Base-by-base conservation (phyloP, 2,888 invertebrate species). In the Tupiocoris notatus region DNA sequence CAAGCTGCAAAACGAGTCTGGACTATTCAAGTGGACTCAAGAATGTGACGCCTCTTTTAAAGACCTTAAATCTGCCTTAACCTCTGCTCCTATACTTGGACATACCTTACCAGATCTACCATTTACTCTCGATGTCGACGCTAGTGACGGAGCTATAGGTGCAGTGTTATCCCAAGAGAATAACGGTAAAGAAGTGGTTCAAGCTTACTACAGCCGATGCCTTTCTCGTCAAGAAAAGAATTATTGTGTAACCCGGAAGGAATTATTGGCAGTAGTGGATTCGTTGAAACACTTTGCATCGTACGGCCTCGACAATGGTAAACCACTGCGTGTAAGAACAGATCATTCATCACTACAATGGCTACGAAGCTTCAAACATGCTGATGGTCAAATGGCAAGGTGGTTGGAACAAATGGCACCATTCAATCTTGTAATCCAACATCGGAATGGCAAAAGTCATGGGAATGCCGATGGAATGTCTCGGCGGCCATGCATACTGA, bases 341-440 rank as follows among this genome's bases (percentile, higher is more conserved):
- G 67, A 67, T 20, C 67, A 67, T 17, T 39, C 67, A 17, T 67
- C 67, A 17, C 20, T 67, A 20, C 39, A 67, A 56, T 67, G 67
- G 67, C 56, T 61, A 18, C 9, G 9, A 56, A 67, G 20, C 24
- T 67, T 1, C 24, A 67, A 56, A 20, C 9, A 54, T 12, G n/a
- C 2, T 54, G 67, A 67, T 54, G 67, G 67, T n/a, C 67, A 67
- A 56, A 56, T 67, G 39, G 83, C 82, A 12, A 78, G 82, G 73
- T 83, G 82, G 82, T 65, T 83, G 2, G 81, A 82, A 76, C 73
- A 79, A 56, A 79, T 82, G 1, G 81, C 81, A 25, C 79, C 81
- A 22, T 82, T 80, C 71, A 79, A 83, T 25, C 82, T 81, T 58
- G 76, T 81, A 9, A 80, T 81, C 6, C 59, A 80, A 22, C 81